phyloP scores from a whole-genome alignment of 2,113 vertebrate genomes.

The Aptenodytes patagonicus region DNA sequence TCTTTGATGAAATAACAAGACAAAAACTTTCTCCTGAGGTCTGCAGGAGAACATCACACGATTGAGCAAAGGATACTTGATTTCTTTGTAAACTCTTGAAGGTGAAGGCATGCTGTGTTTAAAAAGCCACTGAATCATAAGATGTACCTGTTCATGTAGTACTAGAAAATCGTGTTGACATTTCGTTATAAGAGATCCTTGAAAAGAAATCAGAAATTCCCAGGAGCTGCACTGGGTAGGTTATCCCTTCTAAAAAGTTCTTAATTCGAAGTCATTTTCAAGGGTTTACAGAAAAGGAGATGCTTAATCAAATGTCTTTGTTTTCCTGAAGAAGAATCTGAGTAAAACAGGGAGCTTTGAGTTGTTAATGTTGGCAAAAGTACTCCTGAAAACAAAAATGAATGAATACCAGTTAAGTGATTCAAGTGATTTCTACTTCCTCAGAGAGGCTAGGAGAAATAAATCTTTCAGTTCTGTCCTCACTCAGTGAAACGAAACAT shows the following conservation, averaged over 20 bases:
- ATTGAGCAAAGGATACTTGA: background rate
- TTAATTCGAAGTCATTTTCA: background rate
- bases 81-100: background rate
- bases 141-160: background rate
- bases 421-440: background rate
- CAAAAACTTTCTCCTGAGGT: background rate
- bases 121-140: background rate
- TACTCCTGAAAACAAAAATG: background rate
- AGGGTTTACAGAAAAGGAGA: background rate
- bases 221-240: background rate
- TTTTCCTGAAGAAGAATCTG: background rate
- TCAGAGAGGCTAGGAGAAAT: background rate
- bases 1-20: background rate
- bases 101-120: background rate
- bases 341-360: background rate
- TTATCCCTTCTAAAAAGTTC: background rate
- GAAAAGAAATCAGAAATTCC: background rate
- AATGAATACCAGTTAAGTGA: background rate
- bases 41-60: rapidly evolving
- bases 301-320: background rate
- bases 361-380: background rate
- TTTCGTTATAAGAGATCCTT: background rate
- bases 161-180: background rate
- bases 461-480: background rate
- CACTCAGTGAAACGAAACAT: background rate